phyloP scores from a whole-genome alignment of 2,113 vertebrate genomes.

The Cathartes aura region DNA sequence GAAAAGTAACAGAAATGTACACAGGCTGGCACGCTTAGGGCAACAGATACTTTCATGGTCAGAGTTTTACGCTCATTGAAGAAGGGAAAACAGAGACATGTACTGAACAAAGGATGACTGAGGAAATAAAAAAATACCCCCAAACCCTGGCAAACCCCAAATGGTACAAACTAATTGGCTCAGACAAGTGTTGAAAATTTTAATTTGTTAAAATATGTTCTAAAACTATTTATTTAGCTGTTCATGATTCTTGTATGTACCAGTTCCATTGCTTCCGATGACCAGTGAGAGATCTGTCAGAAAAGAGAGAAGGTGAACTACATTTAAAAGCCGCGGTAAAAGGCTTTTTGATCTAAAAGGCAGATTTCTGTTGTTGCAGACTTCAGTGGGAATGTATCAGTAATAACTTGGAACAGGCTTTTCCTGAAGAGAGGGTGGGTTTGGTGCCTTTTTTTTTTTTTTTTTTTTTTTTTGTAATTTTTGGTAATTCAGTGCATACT shows the following conservation, averaged over 20 bases:
- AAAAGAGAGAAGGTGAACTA: background rate
- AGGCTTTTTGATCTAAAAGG: background rate
- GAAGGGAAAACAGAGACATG: background rate
- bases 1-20: background rate
- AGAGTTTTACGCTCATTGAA: background rate
- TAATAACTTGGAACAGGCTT: background rate
- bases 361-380: background rate
- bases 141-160: background rate
- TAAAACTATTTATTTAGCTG: background rate
- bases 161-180: background rate
- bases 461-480: background rate
- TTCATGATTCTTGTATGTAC: background rate
- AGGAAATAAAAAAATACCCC: background rate
- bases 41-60: background rate
- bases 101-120: background rate
- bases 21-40: background rate
- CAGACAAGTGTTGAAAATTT: background rate
- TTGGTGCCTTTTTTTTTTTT: background rate
- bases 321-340: background rate
- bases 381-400: background rate
- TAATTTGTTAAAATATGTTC: rapidly evolving
- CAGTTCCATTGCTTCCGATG: background rate
- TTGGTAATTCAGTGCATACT: background rate
- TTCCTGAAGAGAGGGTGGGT: background rate
- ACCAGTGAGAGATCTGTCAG: background rate